Conservation (phyloP, 1,140 invertebrate genomes). For the Diachasmimorpha longicaudata region DNA sequence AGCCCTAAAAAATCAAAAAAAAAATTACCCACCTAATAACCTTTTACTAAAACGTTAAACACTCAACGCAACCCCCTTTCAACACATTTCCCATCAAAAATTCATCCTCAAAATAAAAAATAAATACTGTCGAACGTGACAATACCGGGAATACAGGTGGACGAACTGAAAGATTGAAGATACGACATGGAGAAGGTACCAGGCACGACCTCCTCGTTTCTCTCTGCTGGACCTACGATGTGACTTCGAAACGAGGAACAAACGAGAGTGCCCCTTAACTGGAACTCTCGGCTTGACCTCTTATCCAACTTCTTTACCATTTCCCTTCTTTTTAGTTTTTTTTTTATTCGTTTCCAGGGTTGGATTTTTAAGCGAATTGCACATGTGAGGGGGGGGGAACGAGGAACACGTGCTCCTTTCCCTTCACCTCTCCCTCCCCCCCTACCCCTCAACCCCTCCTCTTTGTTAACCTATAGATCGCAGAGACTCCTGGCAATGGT, state of each 20-base stretch:
- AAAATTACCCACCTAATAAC: no score
- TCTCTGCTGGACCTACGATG: slow-evolving; percentile 44
- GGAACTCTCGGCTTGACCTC: slow-evolving; percentile 31
- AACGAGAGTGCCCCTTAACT: slow-evolving; percentile 57
- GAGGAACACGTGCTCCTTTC: slow-evolving; percentile 17
- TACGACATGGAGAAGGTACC: slow-evolving; percentile 33
- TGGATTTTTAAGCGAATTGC: not conserved
- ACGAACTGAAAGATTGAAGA: slow-evolving; percentile 51
- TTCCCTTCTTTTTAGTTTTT: not conserved
- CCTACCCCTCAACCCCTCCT: no score
- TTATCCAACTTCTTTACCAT: not conserved
- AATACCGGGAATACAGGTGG: slow-evolving; percentile 60
- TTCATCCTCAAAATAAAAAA: no score
- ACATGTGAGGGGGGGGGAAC: not conserved
- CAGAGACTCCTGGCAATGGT: not conserved
- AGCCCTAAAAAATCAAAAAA: no score
- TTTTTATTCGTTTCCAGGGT: slow-evolving; percentile 4
- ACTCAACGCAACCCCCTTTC: no score
- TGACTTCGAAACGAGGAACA: slow-evolving; percentile 57
- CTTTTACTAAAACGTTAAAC: no score
- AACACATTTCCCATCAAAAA: no score
- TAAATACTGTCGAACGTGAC: slow-evolving; percentile 25
- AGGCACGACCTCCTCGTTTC: slow-evolving; percentile 47
- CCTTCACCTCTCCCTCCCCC: not conserved
- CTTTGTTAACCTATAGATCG: not conserved